These are phyloP conservation scores for Penaeus vannamei DNA, from an alignment of 1,140 invertebrate species.

Conservation along the genomic window DNA sequence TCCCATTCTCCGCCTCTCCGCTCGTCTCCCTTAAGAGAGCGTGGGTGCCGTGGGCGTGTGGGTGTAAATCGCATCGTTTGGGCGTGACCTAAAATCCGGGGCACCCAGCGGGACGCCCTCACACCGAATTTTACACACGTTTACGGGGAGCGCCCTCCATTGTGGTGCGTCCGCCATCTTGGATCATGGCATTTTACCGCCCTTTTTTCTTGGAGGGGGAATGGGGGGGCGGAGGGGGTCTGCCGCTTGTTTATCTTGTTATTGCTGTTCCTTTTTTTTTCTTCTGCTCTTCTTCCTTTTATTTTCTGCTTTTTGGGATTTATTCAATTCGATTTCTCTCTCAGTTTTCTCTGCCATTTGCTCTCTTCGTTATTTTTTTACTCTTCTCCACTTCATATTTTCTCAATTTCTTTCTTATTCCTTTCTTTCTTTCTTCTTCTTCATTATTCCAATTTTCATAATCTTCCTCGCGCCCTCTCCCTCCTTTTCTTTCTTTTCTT, in stretches of 20 bases:
- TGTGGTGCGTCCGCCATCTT: too few species aligned
- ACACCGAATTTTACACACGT: constrained; percentile 12
- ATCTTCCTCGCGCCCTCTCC: background rate
- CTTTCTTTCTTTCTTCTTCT: too few species aligned
- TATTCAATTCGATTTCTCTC: background rate
- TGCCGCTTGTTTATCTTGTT: too few species aligned
- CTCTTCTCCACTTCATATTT: background rate
- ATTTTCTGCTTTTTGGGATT: background rate
- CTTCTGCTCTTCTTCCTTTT: background rate
- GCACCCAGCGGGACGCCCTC: background rate
- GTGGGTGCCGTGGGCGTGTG: background rate
- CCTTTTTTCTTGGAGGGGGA: background rate
- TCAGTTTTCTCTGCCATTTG: background rate
- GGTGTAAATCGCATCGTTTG: constrained; percentile 4
- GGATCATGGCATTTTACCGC: too few species aligned
- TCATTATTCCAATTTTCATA: background rate
- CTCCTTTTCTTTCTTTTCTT: background rate
- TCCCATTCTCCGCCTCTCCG: background rate
- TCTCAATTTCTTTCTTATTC: too few species aligned
- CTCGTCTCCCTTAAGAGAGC: background rate
- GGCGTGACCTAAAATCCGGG: constrained; percentile 20
- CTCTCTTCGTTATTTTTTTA: background rate
- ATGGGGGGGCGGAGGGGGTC: too few species aligned
- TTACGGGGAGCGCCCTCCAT: background rate
- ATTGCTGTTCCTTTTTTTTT: too few species aligned